These are phyloP conservation scores for Pyxicephalus adspersus DNA, from an alignment of 2,113 vertebrate species.

Conservation along the genomic window DNA sequence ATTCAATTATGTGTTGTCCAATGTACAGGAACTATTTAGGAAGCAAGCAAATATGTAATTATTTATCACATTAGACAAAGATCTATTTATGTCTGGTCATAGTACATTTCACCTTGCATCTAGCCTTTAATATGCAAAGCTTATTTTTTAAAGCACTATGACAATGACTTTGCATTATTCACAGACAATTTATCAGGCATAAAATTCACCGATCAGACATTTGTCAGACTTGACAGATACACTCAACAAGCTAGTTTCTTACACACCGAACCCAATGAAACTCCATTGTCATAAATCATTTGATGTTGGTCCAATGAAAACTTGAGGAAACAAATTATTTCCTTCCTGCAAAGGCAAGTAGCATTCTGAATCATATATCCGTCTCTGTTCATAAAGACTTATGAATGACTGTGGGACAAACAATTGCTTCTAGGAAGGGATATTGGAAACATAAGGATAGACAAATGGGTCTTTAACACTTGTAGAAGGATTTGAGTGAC, in stretches of 20 bases:
- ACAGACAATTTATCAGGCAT: constrained; percentile 45
- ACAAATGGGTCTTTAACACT: constrained; percentile 8
- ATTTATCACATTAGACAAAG: no score
- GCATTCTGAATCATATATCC: constrained; percentile 36
- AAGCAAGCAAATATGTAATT: no score
- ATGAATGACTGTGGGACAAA: constrained; percentile 27
- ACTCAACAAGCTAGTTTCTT: constrained; percentile 43
- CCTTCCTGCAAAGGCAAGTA: constrained; percentile 34
- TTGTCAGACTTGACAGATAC: constrained; percentile 42
- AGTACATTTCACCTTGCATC: constrained; percentile 29
- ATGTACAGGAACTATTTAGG: no score
- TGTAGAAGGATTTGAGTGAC: constrained; percentile 1
- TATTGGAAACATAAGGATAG: constrained; percentile 1
- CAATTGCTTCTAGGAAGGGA: constrained; percentile 30
- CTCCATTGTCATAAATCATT: constrained; percentile 44
- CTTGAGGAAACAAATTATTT: constrained; percentile 38
- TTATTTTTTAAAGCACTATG: constrained; percentile 29
- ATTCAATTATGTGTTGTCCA: no score
- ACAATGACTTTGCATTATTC: constrained; percentile 43
- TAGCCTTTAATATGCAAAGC: constrained; percentile 26
- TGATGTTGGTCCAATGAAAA: constrained; percentile 44
- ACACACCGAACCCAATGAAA: constrained; percentile 33
- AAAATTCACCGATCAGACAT: constrained; percentile 46
- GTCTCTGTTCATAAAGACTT: constrained; percentile 35
- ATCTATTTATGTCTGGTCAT: no score